These are phyloP conservation scores for Athene cunicularia DNA, from an alignment of 2,113 vertebrate genomes.

Conservation along the genomic window DNA sequence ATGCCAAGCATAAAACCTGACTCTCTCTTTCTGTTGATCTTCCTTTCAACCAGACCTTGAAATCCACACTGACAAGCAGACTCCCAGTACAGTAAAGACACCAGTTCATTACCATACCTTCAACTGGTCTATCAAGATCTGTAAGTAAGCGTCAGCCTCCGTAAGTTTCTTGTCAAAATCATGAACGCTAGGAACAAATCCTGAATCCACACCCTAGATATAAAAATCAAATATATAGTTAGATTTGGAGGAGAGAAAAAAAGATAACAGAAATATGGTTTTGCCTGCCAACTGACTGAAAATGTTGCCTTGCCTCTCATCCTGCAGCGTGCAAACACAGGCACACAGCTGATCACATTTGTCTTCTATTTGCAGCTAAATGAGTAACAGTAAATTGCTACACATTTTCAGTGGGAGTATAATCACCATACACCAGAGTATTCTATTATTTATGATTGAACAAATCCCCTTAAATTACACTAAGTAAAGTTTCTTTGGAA, in stretches of 20 bases:
- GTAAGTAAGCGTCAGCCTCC: constrained; percentile 97
- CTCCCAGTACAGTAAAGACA: background rate
- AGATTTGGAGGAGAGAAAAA: background rate
- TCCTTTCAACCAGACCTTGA: background rate
- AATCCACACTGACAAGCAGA: background rate
- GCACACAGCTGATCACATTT: constrained; percentile 14
- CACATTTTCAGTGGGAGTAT: background rate
- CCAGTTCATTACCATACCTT: constrained; percentile 81
- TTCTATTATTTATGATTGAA: constrained; percentile 22
- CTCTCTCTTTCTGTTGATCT: background rate
- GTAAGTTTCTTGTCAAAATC: constrained; percentile 99
- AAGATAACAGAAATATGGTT: background rate
- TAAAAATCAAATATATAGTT: background rate
- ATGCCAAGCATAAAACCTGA: background rate
- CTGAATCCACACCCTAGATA: constrained; percentile 91
- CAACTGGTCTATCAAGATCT: constrained; percentile 97
- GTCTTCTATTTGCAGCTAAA: background rate
- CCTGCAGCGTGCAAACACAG: background rate
- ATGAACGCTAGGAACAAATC: constrained; percentile 95
- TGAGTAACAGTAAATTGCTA: background rate
- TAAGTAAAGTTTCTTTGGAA: constrained; percentile 17
- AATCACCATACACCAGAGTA: background rate
- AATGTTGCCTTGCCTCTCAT: background rate
- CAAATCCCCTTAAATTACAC: background rate
- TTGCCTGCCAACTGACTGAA: background rate